Evolutionary conservation across 2,113 vertebrate species (phyloP).

Genomic region (Chloropsis cyanopogon): DNA sequence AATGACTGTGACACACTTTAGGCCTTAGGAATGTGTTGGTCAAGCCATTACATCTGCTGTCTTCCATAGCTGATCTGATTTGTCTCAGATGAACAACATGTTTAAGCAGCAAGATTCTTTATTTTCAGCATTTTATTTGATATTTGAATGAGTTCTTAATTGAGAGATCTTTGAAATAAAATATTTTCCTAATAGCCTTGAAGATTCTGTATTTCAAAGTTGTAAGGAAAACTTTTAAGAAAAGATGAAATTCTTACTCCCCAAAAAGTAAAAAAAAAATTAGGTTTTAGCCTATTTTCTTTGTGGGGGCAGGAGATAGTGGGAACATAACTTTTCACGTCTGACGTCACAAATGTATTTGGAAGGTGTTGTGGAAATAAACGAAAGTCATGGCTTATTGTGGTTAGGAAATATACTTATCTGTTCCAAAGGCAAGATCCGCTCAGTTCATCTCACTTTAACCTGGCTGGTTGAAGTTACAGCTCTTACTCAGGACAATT

Average conservation of each 20-base stretch:
- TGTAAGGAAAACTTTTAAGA: not conserved
- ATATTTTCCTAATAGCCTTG: not conserved
- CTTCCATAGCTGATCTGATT: not conserved
- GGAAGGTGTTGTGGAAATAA: not conserved
- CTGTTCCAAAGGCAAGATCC: not conserved
- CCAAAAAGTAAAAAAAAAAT: not conserved
- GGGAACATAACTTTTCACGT: not conserved
- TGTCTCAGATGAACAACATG: not conserved
- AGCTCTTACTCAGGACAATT: not conserved
- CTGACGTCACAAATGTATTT: not conserved
- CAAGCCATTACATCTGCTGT: not conserved
- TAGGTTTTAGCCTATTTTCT: not conserved
- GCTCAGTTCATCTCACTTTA: not conserved
- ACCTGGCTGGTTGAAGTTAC: not conserved
- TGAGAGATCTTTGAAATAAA: not conserved
- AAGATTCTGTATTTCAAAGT: not conserved
- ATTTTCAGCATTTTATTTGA: not conserved
- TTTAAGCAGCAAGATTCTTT: not conserved
- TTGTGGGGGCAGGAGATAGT: accelerated
- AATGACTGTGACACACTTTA: not conserved
- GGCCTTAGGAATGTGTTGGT: not conserved
- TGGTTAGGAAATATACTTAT: not conserved
- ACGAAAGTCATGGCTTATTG: not conserved
- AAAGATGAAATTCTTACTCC: not conserved
- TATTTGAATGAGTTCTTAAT: not conserved